These are phyloP conservation scores for Melanotaenia maccullochi DNA, from an alignment of 2,797 vertebrate genomes.

Conservation along the genomic window DNA sequence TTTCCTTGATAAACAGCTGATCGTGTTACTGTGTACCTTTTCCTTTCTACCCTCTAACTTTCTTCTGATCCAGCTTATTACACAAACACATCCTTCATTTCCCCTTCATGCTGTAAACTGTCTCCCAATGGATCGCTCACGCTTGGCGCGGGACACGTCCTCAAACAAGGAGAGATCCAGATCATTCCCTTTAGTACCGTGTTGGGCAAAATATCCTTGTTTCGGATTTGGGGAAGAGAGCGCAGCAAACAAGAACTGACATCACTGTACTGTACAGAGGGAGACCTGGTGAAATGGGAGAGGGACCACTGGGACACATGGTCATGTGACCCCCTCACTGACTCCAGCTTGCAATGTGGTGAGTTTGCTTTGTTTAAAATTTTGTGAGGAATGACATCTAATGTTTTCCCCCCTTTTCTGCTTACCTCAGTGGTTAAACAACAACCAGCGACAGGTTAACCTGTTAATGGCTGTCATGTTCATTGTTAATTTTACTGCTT, in stretches of 20 bases:
- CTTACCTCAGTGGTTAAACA: conserved; percentile 4
- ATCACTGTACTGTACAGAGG: conserved; percentile 71
- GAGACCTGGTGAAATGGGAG: conserved; percentile 81
- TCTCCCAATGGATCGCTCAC: conserved; percentile 74
- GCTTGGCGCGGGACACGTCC: conserved; percentile 67
- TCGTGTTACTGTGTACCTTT: too few relatives aligned
- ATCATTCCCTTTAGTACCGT: not conserved
- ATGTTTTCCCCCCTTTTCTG: not conserved
- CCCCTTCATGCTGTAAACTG: conserved; percentile 14
- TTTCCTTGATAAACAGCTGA: too few relatives aligned
- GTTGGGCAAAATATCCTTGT: conserved; percentile 72
- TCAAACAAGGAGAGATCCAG: conserved; percentile 21
- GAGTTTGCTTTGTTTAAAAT: conserved; percentile 41
- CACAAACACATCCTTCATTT: not conserved
- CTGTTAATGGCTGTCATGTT: conserved; percentile 4
- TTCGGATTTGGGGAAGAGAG: conserved; percentile 79
- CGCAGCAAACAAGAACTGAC: conserved; percentile 61
- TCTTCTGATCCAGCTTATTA: not conserved
- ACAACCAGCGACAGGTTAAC: too few relatives aligned
- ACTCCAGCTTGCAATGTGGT: conserved; percentile 77
- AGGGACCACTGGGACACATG: conserved; percentile 65
- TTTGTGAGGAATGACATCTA: not conserved
- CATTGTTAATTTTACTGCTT: conserved; percentile 39
- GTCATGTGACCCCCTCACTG: conserved; percentile 21
- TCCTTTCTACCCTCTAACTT: not conserved